Percentiles rank a stretch among this genome's conserved stretches.
These are phyloP conservation scores for Ceraclea dissimilis DNA, from an alignment of 2,888 invertebrate genomes.

Conservation along the genomic window DNA sequence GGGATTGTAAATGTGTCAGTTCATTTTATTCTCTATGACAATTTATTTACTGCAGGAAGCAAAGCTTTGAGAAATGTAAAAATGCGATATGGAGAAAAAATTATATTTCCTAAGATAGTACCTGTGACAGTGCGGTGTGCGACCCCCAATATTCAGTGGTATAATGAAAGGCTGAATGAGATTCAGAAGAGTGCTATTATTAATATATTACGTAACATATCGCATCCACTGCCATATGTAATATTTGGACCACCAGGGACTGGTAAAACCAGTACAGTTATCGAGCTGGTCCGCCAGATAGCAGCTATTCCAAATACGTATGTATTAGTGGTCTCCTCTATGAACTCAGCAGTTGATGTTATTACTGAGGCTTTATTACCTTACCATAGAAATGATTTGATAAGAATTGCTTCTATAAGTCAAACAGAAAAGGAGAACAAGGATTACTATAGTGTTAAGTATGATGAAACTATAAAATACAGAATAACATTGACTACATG, in stretches of 20 bases:
- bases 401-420: slow-evolving; percentile 65
- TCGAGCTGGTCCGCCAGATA: slow-evolving; percentile 79
- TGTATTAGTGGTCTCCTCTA: slow-evolving; percentile 30
- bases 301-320: slow-evolving; percentile 30
- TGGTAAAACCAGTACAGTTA: slow-evolving; percentile 57
- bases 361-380: slow-evolving; percentile 60
- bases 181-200: background rate
- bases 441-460: background rate
- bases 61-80: too few relatives aligned
- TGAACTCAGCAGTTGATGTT: slow-evolving; percentile 69
- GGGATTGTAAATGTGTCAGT: too few relatives aligned
- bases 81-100: background rate
- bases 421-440: slow-evolving; percentile 49
- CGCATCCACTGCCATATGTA: slow-evolving; percentile 71
- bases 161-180: background rate
- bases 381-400: slow-evolving; percentile 61
- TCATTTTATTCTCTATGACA: too few relatives aligned
- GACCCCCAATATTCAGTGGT: background rate
- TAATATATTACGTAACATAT: slow-evolving; percentile 65
- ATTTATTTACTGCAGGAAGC: too few relatives aligned
- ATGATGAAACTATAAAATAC: background rate
- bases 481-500: background rate
- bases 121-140: background rate
- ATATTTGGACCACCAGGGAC: slow-evolving; percentile 85
- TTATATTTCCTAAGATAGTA: background rate